These are phyloP conservation scores for Coelopa pilipes DNA, from an alignment of 2,888 invertebrate genomes.

Conservation along the genomic window DNA sequence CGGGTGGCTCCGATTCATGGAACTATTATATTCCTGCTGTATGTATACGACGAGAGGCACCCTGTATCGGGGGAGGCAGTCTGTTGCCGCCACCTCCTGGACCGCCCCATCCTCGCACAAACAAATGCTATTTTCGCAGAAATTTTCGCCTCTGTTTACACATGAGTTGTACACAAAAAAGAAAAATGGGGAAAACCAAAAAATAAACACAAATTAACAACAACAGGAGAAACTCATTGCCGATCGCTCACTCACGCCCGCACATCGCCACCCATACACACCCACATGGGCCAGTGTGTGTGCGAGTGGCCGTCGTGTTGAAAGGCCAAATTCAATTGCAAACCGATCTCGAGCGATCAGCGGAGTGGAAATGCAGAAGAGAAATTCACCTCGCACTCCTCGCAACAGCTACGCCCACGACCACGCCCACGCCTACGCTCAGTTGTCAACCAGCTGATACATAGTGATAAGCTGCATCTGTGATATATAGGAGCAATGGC, in stretches of 20 bases:
- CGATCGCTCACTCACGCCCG: not conserved
- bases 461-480: no score
- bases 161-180: slow-evolving; percentile 11
- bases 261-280: not conserved
- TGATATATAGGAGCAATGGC: slow-evolving; percentile 2
- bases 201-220: no score
- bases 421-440: slow-evolving; percentile 10
- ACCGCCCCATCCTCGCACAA: not conserved
- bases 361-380: not conserved
- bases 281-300: not conserved
- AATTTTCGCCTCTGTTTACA: slow-evolving; percentile 7
- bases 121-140: not conserved
- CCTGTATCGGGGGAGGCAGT: not conserved
- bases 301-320: slow-evolving; percentile 10
- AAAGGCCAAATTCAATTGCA: slow-evolving; percentile 17
- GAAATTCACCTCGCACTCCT: slow-evolving; percentile 13
- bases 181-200: not conserved
- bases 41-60: not conserved
- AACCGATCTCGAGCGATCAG: slow-evolving; percentile 5
- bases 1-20: not conserved
- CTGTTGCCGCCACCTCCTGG: no score
- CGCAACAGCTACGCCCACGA: slow-evolving; percentile 12
- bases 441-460: no score
- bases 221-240: slow-evolving; percentile 12
- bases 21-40: not conserved